These are phyloP conservation scores for Mercenaria mercenaria DNA, from an alignment of 1,140 invertebrate species.

Conservation along the genomic window DNA sequence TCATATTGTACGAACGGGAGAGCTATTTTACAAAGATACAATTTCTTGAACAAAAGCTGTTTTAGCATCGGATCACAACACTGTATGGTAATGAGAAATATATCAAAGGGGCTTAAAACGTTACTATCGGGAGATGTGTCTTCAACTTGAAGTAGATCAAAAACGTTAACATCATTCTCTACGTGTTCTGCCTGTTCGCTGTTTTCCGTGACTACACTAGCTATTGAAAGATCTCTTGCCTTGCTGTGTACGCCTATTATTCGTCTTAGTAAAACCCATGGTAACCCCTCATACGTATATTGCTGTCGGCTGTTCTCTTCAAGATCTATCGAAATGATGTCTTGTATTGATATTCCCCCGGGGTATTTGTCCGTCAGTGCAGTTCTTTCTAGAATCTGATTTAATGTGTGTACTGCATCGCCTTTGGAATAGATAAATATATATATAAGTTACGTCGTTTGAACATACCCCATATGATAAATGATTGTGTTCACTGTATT, in stretches of 20 bases:
- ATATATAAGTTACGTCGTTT: too few relatives aligned
- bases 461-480: too few relatives aligned
- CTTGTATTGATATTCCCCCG: neutral
- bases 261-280: neutral
- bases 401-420: neutral
- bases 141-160: neutral
- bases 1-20: neutral
- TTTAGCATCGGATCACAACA: constrained; percentile 22
- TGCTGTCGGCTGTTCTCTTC: neutral
- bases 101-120: neutral
- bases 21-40: constrained; percentile 13
- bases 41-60: constrained; percentile 11
- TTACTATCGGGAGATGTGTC: neutral
- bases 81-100: neutral
- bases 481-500: too few relatives aligned
- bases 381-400: neutral
- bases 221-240: neutral
- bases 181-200: neutral
- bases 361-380: neutral
- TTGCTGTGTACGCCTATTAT: neutral
- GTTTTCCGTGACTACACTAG: neutral
- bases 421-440: too few relatives aligned
- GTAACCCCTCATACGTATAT: neutral
- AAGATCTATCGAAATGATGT: neutral
- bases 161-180: neutral